phyloP scores from a whole-genome alignment of 1,140 invertebrate species.

The Macrobrachium rosenbergii region DNA sequence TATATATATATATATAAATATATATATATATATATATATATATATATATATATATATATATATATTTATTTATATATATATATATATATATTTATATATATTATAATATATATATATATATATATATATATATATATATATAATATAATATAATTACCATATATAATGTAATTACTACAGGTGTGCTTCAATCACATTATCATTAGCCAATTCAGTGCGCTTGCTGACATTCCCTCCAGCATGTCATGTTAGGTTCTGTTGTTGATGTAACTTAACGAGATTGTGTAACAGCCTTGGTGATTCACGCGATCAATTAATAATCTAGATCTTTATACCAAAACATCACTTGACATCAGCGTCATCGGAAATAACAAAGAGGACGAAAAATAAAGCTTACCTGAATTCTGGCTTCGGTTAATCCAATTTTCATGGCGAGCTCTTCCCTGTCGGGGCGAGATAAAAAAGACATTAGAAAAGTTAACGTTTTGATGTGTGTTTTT shows the following conservation, averaged over 20 bases:
- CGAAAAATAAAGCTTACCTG: constrained; percentile 79
- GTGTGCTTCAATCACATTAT: not conserved
- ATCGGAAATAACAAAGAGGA: not conserved
- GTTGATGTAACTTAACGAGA: not conserved
- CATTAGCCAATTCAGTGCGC: no score
- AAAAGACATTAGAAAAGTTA: not conserved
- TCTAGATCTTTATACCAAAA: not conserved
- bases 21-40: not conserved
- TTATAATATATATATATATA: constrained; percentile 13
- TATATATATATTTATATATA: constrained; percentile 2
- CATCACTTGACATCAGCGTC: not conserved
- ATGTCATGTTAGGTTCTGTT: no score
- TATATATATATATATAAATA: no score
- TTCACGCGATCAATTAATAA: no score
- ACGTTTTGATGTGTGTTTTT: no score
- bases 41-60: not conserved
- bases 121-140: constrained; percentile 2
- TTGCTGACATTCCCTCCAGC: no score
- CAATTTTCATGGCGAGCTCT: constrained; percentile 97
- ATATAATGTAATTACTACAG: not conserved
- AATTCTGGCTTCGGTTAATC: constrained; percentile 96
- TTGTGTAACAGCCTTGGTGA: not conserved
- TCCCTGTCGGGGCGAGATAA: constrained; percentile 82
- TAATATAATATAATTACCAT: not conserved
- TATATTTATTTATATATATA: not conserved